Evolutionary conservation across 2,113 vertebrate species (phyloP).

Genomic region (Rattus norvegicus): GRCr8 NC_086025.1:117696001-117696500

Average conservation of each 20-base stretch:
- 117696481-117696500: background rate
- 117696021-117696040: background rate
- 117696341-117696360: background rate
- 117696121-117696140: background rate
- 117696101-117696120: background rate
- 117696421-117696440: background rate
- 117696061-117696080: background rate
- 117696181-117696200: background rate
- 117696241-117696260: fast-evolving
- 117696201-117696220: too few relatives aligned
- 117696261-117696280: background rate
- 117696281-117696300: fast-evolving
- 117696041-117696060: fast-evolving
- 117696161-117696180: background rate
- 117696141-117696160: too few relatives aligned
- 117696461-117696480: background rate
- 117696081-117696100: background rate
- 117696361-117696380: background rate
- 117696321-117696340: background rate
- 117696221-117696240: background rate
- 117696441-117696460: background rate
- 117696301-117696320: background rate
- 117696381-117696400: background rate
- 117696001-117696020: background rate
- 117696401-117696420: background rate